Evolutionary conservation across 2,113 vertebrate species (phyloP), one percentile per base, ranked within the genome.

Genomic region (Lepus timidus): DNA sequence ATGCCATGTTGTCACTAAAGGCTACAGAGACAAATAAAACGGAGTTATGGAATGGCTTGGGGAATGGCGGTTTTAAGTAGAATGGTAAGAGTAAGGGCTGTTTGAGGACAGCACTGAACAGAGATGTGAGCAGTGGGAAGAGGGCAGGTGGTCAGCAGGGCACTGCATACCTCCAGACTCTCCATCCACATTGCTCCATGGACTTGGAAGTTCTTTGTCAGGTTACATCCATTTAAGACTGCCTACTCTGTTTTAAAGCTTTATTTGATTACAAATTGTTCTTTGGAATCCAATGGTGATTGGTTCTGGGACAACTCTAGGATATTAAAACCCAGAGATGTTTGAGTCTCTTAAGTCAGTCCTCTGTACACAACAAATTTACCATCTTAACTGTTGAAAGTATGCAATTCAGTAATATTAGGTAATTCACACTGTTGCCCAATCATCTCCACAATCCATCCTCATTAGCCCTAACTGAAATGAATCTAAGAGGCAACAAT

Each of bases 11-110:
- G 39, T 86, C 17, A 75, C 39, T 91, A 88, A 85, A 33, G 22
- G 27, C 49, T 74, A 80, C 20, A n/a, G 88, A 88, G 71, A 85
- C 80, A 87, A 95, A 61, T 70, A 91, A 80, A 96, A 44, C 80
- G 89, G 44, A n/a, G 11, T 87, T 86, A 73, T 83, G 29, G 29
- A 67, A 78, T 84, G 19, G 4, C 36, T 79, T 51, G 76, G 16
- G 39, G 36, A 78, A 61, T 93, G 25, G 13, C 65, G 92, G 9
- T 92, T 70, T 91, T 31, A 31, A 79, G 51, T 61, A 58, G 36
- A 84, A 88, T 64, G 17, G 25, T 92, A 80, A 71, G 25, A 80
- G 81, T 81, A 94, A 91, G 27, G 82, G 23, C 31, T 73, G 0
- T 62, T 39, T 96, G 44, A 73, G 16, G 65, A 89, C 88, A 80